Base-by-base conservation (phyloP, 1,140 invertebrate species). In the Stenopsyche tienmushanensis region DNA sequence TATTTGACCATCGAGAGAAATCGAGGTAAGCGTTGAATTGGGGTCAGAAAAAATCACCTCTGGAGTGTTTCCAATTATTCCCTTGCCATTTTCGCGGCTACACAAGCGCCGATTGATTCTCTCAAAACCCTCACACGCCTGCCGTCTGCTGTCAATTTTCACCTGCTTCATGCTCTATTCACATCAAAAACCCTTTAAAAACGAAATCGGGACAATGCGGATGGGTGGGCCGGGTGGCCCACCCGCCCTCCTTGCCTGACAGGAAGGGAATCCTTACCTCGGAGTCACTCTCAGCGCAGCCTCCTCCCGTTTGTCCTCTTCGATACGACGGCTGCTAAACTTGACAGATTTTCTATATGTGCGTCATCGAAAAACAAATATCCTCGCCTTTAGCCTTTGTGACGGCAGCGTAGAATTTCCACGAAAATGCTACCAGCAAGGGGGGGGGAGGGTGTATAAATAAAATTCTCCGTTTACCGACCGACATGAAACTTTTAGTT, bases 61-160 rank as follows among this genome's bases (percentile, higher is more conserved):
- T 34, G 5, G 29, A 34, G 29, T 34, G 29, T 34, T 34, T 34
- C 29, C 29, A 34, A 34, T 34, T 34, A 34, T 34, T 34, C 29
- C 29, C 29, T 13, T 13, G 29, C 29, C 29, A 34, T 34, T 34
- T 34, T 34, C 29, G 29, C 29, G 29, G 29, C 29, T 34, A n/a
- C n/a, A n/a, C n/a, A n/a, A n/a, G n/a, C n/a, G n/a, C 13, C 57
- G 34, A 59, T 21, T 42, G 45, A 21, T 25, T 59, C 57, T 44
- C 41, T 41, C 15, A 44, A 41, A 59, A 59, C 45, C 45, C 57
- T 44, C 57, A 41, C 57, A 59, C 57, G 41, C 44, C 18, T 23
- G 25, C 57, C 23, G 41, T 42, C 39, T 18, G 57, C 20, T 15
- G 34, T 25, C 55, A 2, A 42, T 54, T 54, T 26, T 17, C 52